Conservation (phyloP, 2,797 vertebrate species). For the Galagoides demidoff region DNA sequence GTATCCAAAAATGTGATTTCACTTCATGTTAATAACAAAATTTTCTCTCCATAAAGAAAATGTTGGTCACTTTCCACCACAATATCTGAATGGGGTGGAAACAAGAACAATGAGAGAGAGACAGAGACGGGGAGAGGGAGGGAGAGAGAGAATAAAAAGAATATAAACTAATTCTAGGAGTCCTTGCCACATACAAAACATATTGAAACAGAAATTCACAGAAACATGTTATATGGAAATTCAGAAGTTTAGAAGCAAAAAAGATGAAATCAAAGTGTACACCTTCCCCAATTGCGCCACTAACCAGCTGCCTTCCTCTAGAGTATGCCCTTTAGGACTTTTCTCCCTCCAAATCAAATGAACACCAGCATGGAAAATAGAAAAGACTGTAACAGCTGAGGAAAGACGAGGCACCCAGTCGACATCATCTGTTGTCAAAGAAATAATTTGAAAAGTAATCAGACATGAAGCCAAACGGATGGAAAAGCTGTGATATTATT, state of each 20-base stretch:
- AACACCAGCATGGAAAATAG: not conserved
- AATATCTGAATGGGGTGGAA: not conserved
- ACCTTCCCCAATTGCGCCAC: not conserved
- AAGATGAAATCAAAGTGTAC: not conserved
- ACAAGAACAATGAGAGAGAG: not conserved
- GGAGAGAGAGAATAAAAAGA: not conserved
- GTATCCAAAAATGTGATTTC: not conserved
- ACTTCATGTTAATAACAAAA: not conserved
- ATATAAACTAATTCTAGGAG: not conserved
- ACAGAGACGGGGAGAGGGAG: not conserved
- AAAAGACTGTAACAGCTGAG: not conserved
- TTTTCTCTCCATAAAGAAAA: not conserved
- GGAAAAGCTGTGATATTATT: not conserved
- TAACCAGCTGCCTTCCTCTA: not conserved
- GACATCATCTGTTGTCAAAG: slow-evolving; percentile 35
- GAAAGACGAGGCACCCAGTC: not conserved
- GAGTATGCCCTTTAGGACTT: not conserved
- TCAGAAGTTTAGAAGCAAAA: not conserved
- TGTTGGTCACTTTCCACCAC: not conserved
- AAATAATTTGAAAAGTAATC: slow-evolving; percentile 59
- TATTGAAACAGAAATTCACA: not conserved
- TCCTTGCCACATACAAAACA: not conserved
- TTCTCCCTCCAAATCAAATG: slow-evolving; percentile 7
- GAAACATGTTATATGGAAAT: not conserved
- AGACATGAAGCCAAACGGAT: slow-evolving; percentile 13